Base-by-base conservation (phyloP, 1,140 invertebrate genomes). In the Caenorhabditis latens region DNA sequence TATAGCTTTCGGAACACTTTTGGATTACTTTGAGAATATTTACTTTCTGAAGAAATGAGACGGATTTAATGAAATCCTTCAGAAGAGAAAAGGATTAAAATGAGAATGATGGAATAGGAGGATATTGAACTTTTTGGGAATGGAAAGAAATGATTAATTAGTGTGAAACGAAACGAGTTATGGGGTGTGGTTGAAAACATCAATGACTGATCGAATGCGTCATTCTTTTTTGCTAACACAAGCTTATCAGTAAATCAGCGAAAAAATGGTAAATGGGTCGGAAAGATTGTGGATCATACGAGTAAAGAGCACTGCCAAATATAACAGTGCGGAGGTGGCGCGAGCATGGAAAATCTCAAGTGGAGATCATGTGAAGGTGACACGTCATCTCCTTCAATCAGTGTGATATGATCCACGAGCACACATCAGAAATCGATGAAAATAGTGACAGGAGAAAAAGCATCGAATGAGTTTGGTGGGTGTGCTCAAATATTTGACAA, bases 401-500 rank as follows among this genome's bases (percentile, higher is more conserved):
- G 65, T 71, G 65, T 71, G 65, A 71, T 71, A 71, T 71, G 65
- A 71, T 71, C 65, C 42, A 63, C 24, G 57, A n/a, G 63, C 13
- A 21, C 65, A 71, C 40, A 48, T 42, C 42, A 71, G 42, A 71
- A 71, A 71, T 46, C 65, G 42, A 71, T 71, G 65, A 42, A 65
- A 40, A 65, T 7, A 16, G 9, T 16, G 61, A 65, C 7, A 16
- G 40, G 43, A 46, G 40, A 48, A 46, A 19, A 46, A n/a, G 42
- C 4, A 71, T 46, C 46, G 14, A n/a, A 4, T 3, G 50, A 42
- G 40, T 71, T 71, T 46, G 42, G 65, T 71, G 65, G 65, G 65
- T 71, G 65, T 71, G 65, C 65, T 71, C 65, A 71, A 71, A 71
- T 71, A 71, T 71, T 71, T 71, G 65, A 71, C 65, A 32, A 71